These are phyloP conservation scores for Antrozous pallidus DNA, from an alignment of 2,797 vertebrate species.

Conservation along the genomic window DNA sequence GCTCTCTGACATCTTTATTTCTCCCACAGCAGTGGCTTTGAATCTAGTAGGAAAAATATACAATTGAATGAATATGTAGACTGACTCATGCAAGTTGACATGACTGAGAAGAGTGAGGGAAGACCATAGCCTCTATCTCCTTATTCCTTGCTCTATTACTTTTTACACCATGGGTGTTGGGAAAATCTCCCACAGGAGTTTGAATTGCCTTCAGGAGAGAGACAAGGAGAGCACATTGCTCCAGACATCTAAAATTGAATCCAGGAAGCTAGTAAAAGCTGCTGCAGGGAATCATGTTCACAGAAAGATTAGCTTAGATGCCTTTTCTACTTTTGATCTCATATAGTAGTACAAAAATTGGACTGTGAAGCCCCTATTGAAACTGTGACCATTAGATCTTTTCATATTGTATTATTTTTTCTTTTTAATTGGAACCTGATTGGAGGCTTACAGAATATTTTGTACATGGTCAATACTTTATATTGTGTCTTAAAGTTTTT, in stretches of 20 bases:
- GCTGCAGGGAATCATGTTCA: background rate
- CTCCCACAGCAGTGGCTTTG: background rate
- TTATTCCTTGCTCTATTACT: background rate
- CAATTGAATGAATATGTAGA: background rate
- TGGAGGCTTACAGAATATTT: background rate
- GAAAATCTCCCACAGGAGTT: background rate
- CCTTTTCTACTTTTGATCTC: slow-evolving; percentile 4
- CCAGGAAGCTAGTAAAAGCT: background rate
- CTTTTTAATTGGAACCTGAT: background rate
- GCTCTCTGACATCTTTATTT: background rate
- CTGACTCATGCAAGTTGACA: background rate
- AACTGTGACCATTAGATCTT: background rate
- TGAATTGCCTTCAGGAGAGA: background rate
- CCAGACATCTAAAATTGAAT: slow-evolving; percentile 9
- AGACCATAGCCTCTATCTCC: background rate
- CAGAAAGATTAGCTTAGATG: slow-evolving; percentile 8
- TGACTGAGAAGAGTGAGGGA: background rate
- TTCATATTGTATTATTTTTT: background rate
- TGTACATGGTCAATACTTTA: background rate
- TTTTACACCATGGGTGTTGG: background rate
- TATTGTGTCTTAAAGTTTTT: background rate
- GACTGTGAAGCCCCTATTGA: background rate
- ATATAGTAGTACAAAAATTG: background rate
- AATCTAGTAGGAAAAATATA: background rate
- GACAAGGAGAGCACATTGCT: background rate